phyloP scores from a whole-genome alignment of 1,140 invertebrate species.

The Charaxes varanes region DNA sequence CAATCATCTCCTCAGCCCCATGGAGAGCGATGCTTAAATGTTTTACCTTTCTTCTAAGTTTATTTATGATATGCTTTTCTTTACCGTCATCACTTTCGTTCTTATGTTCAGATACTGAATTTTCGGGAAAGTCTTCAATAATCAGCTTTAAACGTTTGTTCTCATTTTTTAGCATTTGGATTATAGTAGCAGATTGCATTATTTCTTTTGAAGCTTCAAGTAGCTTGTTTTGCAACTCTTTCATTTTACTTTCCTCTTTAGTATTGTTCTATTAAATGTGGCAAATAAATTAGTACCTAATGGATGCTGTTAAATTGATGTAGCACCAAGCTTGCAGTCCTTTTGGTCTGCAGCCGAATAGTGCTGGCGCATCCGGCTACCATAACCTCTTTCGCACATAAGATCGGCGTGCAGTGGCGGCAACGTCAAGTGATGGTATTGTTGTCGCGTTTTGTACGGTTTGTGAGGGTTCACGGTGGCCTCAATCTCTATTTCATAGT shows the following conservation, averaged over 20 bases:
- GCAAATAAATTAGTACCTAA: no score
- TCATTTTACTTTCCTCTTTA: conserved; percentile 78
- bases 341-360: no score
- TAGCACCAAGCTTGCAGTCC: no score
- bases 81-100: conserved; percentile 56
- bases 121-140: conserved; percentile 35
- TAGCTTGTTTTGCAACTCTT: conserved; percentile 80
- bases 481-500: no score
- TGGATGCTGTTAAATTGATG: no score
- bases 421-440: no score
- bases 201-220: conserved; percentile 82
- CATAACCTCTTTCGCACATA: no score
- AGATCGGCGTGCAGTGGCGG: no score
- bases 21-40: conserved; percentile 32
- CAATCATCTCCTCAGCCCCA: conserved; percentile 42
- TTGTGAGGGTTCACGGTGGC: no score
- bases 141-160: conserved; percentile 39
- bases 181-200: conserved; percentile 47
- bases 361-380: no score
- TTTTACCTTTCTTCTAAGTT: conserved; percentile 45
- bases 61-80: conserved; percentile 42
- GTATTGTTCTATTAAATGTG: background rate
- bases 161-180: conserved; percentile 46
- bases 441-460: no score
- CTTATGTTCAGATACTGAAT: conserved; percentile 32